phyloP scores from a whole-genome alignment of 1,140 invertebrate species.

The Drosophila tropicalis region DNA sequence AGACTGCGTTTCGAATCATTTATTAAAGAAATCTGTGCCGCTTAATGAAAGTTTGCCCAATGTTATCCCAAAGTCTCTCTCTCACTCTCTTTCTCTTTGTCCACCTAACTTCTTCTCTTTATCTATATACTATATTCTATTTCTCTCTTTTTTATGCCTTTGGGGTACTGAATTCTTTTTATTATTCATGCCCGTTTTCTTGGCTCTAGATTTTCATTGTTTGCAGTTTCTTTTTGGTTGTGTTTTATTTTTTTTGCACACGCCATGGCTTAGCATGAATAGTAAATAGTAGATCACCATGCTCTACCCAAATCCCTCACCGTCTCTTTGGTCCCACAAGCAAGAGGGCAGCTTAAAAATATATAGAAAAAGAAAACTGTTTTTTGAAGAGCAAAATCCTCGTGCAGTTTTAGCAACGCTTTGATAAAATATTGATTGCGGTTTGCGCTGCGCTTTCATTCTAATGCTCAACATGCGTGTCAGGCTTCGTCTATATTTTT shows the following conservation, averaged over 20 bases:
- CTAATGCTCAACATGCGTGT: constrained; percentile 72
- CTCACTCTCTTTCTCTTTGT: background rate
- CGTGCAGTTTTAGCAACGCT: constrained; percentile 50
- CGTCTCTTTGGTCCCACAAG: background rate
- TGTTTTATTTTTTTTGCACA: constrained; percentile 66
- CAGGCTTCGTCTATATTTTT: constrained; percentile 28
- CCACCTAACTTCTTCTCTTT: background rate
- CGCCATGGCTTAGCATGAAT: constrained; percentile 74
- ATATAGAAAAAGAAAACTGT: constrained; percentile 30
- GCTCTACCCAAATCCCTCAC: background rate
- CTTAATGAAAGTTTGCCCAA: constrained; percentile 72
- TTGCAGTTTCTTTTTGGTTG: constrained; percentile 54
- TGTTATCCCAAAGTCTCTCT: constrained; percentile 1
- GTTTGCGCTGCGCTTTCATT: constrained; percentile 44
- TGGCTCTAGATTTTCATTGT: constrained; percentile 66
- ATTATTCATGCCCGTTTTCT: constrained; percentile 68
- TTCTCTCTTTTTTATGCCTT: constrained; percentile 43
- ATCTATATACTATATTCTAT: constrained; percentile 9
- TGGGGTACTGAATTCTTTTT: constrained; percentile 64
- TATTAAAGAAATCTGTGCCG: constrained; percentile 67
- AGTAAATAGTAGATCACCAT: constrained; percentile 61
- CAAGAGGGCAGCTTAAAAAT: constrained; percentile 21
- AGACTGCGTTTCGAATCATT: constrained; percentile 69
- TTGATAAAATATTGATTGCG: constrained; percentile 81
- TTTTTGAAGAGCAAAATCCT: constrained; percentile 36